Percentiles rank a stretch among this genome's conserved stretches.
phyloP scores from a whole-genome alignment of 2,113 vertebrate genomes.

The Arvicanthis niloticus region DNA sequence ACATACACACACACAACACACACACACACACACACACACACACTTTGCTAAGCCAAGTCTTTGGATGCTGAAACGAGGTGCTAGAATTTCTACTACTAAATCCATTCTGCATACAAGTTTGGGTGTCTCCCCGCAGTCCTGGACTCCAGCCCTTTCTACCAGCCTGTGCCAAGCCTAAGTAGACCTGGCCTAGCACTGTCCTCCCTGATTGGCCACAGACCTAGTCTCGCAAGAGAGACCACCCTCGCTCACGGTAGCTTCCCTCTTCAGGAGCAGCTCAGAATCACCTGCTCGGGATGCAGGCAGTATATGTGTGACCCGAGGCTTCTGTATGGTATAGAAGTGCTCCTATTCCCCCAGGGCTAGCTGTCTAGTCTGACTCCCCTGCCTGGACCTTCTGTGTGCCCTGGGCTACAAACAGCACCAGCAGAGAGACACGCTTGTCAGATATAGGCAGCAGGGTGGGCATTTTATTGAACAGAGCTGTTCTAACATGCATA shows the following conservation, averaged over 20 bases:
- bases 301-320: background rate
- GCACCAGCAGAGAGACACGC: rapidly evolving
- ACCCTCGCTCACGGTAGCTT: rapidly evolving
- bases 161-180: background rate
- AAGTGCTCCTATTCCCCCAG: background rate
- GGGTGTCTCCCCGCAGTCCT: background rate
- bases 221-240: background rate
- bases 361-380: background rate
- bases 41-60: background rate
- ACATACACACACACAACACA: background rate
- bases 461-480: rapidly evolving
- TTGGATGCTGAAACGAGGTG: background rate
- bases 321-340: no score
- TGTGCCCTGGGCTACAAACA: background rate
- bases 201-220: background rate
- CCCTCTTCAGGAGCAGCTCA: background rate
- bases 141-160: rapidly evolving
- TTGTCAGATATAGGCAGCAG: rapidly evolving
- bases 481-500: rapidly evolving
- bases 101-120: background rate
- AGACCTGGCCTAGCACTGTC: background rate
- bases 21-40: background rate
- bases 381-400: background rate
- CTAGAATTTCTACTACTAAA: background rate
- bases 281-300: background rate